These are phyloP conservation scores for Orchesella flavescens DNA, from an alignment of 2,888 invertebrate genomes.

Conservation along the genomic window DNA sequence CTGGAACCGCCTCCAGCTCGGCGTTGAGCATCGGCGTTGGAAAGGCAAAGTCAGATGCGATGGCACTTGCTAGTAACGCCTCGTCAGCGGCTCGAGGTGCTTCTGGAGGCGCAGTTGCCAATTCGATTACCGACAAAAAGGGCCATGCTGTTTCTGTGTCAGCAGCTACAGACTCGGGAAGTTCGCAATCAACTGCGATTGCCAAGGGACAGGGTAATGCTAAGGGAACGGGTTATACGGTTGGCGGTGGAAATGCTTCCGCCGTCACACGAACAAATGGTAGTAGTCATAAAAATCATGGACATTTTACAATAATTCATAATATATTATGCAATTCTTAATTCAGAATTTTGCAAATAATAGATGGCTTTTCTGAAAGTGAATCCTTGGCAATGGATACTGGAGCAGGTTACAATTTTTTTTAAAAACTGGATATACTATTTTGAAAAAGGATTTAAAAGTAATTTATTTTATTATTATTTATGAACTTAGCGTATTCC, in stretches of 20 bases:
- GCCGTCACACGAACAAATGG: neutral
- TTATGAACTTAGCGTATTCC: no score
- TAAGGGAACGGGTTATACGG: neutral
- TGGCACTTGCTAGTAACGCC: conserved; percentile 13
- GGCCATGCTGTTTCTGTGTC: conserved; percentile 1
- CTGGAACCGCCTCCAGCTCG: conserved; percentile 13
- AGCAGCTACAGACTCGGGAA: conserved; percentile 21
- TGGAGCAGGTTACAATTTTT: no score
- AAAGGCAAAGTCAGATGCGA: conserved; percentile 28
- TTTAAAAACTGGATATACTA: no score
- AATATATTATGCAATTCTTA: no score
- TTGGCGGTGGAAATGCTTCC: conserved; percentile 29
- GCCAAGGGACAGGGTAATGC: conserved; percentile 36
- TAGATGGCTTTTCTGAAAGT: no score
- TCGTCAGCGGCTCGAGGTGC: neutral
- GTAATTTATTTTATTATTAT: no score
- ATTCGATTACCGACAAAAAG: conserved; percentile 20
- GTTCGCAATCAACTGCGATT: neutral
- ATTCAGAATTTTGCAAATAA: no score
- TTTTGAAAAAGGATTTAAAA: no score
- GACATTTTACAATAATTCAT: no score
- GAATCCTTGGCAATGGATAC: no score
- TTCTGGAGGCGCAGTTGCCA: neutral
- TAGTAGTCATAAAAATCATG: no score
- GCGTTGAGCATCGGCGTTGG: conserved; percentile 9